Conservation (phyloP, 2,888 invertebrate species). For the Apotomis betuletana region DNA sequence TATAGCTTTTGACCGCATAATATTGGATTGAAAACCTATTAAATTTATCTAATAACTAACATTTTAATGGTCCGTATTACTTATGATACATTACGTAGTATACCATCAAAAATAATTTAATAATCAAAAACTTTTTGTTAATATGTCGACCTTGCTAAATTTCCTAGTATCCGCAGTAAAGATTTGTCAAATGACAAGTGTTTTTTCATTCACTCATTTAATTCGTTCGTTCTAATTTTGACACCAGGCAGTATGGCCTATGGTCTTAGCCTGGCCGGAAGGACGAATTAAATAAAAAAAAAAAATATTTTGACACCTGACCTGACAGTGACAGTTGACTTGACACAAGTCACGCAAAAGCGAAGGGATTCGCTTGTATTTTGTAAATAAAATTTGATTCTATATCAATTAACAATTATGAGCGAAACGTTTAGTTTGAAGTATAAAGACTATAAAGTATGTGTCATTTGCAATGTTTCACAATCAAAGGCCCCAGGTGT, state of each 20-base stretch:
- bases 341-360: background rate
- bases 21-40: no score
- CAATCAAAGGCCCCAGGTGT: constrained; percentile 31
- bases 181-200: background rate
- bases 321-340: background rate
- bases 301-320: no score
- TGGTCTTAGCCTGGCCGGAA: no score
- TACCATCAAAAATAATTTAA: no score
- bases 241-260: no score
- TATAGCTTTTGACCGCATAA: no score
- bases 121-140: no score
- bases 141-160: background rate
- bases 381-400: constrained; percentile 15
- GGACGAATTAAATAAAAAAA: no score
- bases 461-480: constrained; percentile 36
- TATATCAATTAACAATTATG: constrained; percentile 17
- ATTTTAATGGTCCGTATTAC: no score
- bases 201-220: background rate
- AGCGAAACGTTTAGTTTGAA: constrained; percentile 11
- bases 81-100: no score
- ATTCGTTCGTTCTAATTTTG: background rate
- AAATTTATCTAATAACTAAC: no score
- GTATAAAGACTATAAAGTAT: constrained; percentile 34
- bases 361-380: background rate
- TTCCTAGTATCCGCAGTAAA: constrained; percentile 1